Percentiles rank a stretch among this genome's conserved stretches.
These are phyloP conservation scores for Zaprionus ornatus DNA, from an alignment of 1,140 invertebrate species.

Conservation along the genomic window DNA sequence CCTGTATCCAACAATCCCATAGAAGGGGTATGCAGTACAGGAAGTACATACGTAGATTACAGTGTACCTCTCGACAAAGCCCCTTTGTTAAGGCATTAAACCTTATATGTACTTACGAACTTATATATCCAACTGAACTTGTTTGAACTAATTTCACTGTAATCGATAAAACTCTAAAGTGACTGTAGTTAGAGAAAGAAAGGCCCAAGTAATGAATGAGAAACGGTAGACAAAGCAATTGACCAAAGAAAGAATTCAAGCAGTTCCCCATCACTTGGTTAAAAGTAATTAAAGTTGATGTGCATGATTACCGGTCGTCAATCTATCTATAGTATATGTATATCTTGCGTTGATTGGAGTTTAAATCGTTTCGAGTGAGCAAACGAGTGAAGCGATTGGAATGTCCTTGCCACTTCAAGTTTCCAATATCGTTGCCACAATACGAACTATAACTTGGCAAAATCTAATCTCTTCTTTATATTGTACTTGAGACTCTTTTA, in stretches of 20 bases:
- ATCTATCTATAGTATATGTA: neutral
- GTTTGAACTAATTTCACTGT: slow-evolving; percentile 48
- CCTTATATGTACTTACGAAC: neutral
- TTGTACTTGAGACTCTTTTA: no score
- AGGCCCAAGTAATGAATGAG: slow-evolving; percentile 6
- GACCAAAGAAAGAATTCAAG: neutral
- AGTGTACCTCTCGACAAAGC: neutral
- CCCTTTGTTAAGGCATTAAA: neutral
- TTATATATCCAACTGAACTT: slow-evolving; percentile 22
- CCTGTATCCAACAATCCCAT: neutral
- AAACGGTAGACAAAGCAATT: neutral
- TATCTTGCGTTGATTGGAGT: neutral
- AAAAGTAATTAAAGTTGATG: slow-evolving; percentile 5
- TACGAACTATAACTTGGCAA: no score
- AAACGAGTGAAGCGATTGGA: neutral
- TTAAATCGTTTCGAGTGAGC: neutral
- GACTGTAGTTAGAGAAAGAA: slow-evolving; percentile 8
- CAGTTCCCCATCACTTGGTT: neutral
- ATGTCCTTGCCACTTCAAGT: neutral
- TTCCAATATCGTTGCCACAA: neutral
- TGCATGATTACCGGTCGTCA: slow-evolving; percentile 5
- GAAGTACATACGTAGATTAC: neutral
- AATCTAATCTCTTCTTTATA: no score
- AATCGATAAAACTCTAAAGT: slow-evolving; percentile 52
- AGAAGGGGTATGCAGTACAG: neutral